Base-by-base conservation (phyloP, 1,140 invertebrate species). In the Sarcophaga peregrina region DNA sequence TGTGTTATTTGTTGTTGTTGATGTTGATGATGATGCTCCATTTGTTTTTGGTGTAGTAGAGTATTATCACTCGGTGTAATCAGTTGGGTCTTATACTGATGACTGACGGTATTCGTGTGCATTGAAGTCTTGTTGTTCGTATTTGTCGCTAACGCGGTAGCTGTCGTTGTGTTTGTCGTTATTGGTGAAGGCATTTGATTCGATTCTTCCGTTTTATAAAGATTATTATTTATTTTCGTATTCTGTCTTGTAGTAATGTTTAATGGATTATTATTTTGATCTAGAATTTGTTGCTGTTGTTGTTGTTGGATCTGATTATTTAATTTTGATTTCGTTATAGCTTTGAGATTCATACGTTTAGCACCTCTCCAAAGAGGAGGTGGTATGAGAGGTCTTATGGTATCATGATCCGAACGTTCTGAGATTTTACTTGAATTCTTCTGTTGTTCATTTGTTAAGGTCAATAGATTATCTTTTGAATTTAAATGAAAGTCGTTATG, bases 121-220 rank as follows among this genome's bases (percentile, higher is more conserved):
- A 58, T 82, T 58, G 84, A 45, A 74, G 84, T 85, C 80, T 52
- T 20, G 20, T 25, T 68, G 8, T 25, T 68, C 6, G 7, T 9
- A 25, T 20, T 50, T 47, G 25, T 45, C 37, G 48, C 15, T 47
- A 52, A 52, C 8, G 47, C 8, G 8, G 17, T 25, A 5, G 25
- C 76, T 82, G 8, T 73, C 68, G 45, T 76, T 82, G 52, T 58
- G 54, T 11, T 83, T 85, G 83, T 48, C 84, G 84, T 48, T 86
- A 84, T 17, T 83, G 37, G 80, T 84, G 72, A 85, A 45, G 45
- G 0, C 13, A 17, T 50, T 78, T 15, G 25, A 37, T 9, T 47
- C n/a, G 46, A 47, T 17, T 78, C 75, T 5, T 8, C 46, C 46
- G 37, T 78, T 10, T 78, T 46, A 17, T 78, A 45, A 72, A 72